Percentiles rank a stretch among this genome's conserved stretches.
phyloP scores from a whole-genome alignment of 2,113 vertebrate genomes.

The Sebastes schlegelii region DNA sequence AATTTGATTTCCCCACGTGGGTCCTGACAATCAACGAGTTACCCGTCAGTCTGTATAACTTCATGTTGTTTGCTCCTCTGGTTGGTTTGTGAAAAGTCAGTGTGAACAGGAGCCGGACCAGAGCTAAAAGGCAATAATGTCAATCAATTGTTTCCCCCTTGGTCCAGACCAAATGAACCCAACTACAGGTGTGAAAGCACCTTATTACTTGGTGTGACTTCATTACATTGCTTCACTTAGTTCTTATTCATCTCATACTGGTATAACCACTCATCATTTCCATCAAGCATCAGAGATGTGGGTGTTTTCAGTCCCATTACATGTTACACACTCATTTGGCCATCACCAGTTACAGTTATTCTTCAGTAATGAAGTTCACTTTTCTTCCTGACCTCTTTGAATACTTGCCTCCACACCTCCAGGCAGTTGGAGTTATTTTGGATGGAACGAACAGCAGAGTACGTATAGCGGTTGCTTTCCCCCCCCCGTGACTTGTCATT shows the following conservation, averaged over 20 bases:
- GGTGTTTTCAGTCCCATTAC: neutral
- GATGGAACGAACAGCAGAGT: slow-evolving; percentile 97
- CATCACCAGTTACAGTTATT: neutral
- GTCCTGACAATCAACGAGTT: no score
- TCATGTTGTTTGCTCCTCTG: no score
- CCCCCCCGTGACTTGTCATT: neutral
- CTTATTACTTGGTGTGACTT: neutral
- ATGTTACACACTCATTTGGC: neutral
- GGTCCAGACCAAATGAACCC: no score
- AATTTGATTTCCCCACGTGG: no score
- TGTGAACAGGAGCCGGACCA: no score
- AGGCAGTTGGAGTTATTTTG: slow-evolving; percentile 95
- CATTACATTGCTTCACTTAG: neutral
- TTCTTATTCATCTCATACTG: neutral
- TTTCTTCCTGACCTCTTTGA: slow-evolving; percentile 50
- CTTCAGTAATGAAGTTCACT: slow-evolving; percentile 28
- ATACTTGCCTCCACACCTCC: slow-evolving; percentile 83
- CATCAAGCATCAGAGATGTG: neutral
- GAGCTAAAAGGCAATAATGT: no score
- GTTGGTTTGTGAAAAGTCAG: no score
- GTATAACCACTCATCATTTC: neutral
- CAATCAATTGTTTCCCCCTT: no score
- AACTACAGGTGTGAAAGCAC: no score
- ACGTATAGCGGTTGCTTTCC: slow-evolving; percentile 85
- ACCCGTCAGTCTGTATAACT: no score